Conservation (phyloP, 2,888 invertebrate genomes). For the Balanococcus diminutus region DNA sequence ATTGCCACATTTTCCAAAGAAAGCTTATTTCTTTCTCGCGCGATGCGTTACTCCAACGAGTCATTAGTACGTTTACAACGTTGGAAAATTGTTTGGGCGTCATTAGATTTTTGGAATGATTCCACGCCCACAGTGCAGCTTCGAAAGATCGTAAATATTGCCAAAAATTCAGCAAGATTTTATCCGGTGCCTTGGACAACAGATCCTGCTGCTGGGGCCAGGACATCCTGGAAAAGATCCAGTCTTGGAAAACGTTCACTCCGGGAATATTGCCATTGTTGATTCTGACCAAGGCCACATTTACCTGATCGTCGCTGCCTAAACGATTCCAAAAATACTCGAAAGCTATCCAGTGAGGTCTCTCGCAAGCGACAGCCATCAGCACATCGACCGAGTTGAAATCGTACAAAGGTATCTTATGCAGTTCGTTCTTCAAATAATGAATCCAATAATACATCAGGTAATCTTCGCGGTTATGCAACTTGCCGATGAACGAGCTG, state of each 20-base stretch:
- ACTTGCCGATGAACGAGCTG: background rate
- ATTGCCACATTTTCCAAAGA: background rate
- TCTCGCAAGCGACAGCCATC: background rate
- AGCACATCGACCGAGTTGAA: background rate
- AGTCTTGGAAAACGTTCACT: background rate
- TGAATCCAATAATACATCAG: background rate
- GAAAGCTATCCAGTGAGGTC: background rate
- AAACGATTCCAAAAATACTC: conserved; percentile 1
- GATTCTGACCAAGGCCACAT: background rate
- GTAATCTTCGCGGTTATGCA: background rate
- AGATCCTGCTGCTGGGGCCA: background rate
- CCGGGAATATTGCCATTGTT: too few species aligned
- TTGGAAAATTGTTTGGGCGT: background rate
- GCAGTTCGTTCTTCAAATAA: background rate
- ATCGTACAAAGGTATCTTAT: background rate
- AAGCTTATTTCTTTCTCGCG: background rate
- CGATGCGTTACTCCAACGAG: background rate
- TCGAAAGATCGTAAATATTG: background rate
- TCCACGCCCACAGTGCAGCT: background rate
- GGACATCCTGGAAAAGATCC: background rate
- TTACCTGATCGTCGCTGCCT: background rate
- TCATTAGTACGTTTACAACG: background rate
- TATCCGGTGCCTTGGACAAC: background rate
- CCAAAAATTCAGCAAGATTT: background rate
- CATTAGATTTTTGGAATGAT: background rate